Evolutionary conservation across 92 coral and sea anemone species (phyloP), one percentile per base, ranked within the genome.

Genomic region (Diadumene lineata): DNA sequence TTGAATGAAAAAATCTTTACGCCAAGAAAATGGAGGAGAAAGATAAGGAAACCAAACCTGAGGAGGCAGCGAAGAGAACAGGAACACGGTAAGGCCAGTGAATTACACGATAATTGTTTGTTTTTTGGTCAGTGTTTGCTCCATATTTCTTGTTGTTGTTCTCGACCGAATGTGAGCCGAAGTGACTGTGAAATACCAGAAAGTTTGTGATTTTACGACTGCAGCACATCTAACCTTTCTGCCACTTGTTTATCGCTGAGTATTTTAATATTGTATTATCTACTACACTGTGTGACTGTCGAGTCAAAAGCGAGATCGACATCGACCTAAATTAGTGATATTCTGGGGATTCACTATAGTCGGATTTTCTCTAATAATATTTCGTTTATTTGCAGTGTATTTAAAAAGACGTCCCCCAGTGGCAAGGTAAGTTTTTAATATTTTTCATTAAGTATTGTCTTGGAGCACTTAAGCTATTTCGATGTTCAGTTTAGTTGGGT

Each of bases 371-470:
- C n/a, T 75, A 68, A 60, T 56, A 46, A 43, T 28, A 17, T 25
- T 50, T 72, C 61, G 70, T 62, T 62, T 72, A n/a, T 60, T 88
- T 72, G 75, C 86, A 94, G 98, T 76, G 98, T 94, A 38, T 94
- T 94, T 82, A 94, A 94, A 72, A 94, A 94, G 82, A 89, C 98
- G 2, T 88, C 98, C 29, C 98, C 98, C 19, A 94, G 93, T 64
- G 93, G 93, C 62, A 94, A 94, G 94, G 98, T 94, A 79, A 61
- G 93, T 61, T 63, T 38, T 31, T 31, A 29, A 46, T 19, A 61
- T 61, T 17, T 34, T 19, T 58, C 24, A 26, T 21, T 31, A 22
- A 34, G 16, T 58, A 4, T 34, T 11, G 50, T 27, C 70, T 11
- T 65, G 4, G 32, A 21, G 2, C 29, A 18, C 15, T 62, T 62